A percentile compares a stretch with the other conserved stretches of the same genome.
These are phyloP conservation scores for Caradrina kadenii DNA, from an alignment of 2,888 invertebrate genomes.

Conservation along the genomic window DNA sequence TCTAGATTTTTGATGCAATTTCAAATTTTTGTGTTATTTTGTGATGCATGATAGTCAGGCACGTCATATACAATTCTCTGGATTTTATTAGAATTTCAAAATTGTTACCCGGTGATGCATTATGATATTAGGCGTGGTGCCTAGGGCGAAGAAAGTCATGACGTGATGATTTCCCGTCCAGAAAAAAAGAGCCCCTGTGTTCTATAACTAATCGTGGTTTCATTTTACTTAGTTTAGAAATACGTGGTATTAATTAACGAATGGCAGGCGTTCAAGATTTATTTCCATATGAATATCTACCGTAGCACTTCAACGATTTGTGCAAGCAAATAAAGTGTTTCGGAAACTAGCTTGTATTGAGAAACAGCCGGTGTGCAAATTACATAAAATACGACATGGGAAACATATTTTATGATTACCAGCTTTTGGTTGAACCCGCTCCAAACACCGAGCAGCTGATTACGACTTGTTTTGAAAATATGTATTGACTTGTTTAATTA, in stretches of 20 bases:
- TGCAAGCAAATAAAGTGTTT: constrained; percentile 35
- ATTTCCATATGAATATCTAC: constrained; percentile 32
- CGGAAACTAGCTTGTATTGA: constrained; percentile 1
- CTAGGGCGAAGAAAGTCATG: no score
- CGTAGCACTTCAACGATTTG: constrained; percentile 15
- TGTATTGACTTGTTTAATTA: constrained; percentile 27
- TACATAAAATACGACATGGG: constrained; percentile 33
- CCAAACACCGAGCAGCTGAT: constrained; percentile 15
- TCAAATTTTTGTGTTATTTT: background rate
- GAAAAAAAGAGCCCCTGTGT: no score
- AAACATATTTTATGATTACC: constrained; percentile 40
- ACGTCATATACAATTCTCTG: no score
- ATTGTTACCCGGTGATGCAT: no score
- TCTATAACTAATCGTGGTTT: background rate
- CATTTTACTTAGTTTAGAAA: constrained; percentile 3
- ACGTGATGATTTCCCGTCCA: no score
- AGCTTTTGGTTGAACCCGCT: constrained; percentile 34
- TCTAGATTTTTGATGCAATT: no score
- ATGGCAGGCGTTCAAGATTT: constrained; percentile 23
- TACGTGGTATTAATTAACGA: constrained; percentile 6
- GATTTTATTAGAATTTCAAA: no score
- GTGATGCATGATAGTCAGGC: no score
- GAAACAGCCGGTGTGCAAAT: constrained; percentile 33
- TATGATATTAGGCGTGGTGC: no score
- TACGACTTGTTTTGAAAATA: constrained; percentile 38